A percentile compares a stretch with the other conserved stretches of the same genome.
phyloP scores from a whole-genome alignment of 2,888 invertebrate species.

The Resseliella maxima region DNA sequence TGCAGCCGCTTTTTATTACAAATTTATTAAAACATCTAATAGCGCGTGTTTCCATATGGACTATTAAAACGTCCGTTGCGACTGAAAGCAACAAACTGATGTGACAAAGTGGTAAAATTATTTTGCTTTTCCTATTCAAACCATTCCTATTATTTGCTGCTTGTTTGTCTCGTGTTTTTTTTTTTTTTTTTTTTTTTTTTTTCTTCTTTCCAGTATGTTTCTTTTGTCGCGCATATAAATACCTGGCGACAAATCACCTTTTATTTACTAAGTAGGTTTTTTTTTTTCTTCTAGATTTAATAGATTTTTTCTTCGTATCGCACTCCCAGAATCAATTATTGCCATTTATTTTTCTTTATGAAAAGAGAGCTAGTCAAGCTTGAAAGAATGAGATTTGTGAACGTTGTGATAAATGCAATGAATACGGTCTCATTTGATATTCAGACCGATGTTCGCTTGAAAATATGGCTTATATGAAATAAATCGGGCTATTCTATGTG shows the following conservation, averaged over 20 bases:
- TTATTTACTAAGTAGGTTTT: slow-evolving; percentile 45
- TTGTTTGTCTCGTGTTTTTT: neutral
- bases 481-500: neutral
- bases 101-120: slow-evolving; percentile 47
- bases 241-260: slow-evolving; percentile 37
- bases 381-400: neutral
- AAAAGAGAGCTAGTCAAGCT: too few species aligned
- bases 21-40: slow-evolving; percentile 14
- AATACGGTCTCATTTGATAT: slow-evolving; percentile 15
- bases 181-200: neutral
- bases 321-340: slow-evolving; percentile 29
- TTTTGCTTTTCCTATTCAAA: slow-evolving; percentile 34
- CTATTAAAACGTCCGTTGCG: neutral
- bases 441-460: neutral
- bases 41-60: slow-evolving; percentile 39
- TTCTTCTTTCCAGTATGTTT: neutral
- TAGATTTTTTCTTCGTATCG: slow-evolving; percentile 48
- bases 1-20: neutral
- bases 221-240: slow-evolving; percentile 8
- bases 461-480: neutral
- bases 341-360: slow-evolving; percentile 13
- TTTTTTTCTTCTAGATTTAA: slow-evolving; percentile 34
- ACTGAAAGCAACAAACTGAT: slow-evolving; percentile 8
- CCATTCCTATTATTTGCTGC: neutral
- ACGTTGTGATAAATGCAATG: slow-evolving; percentile 18